phyloP scores from a whole-genome alignment of 1,140 invertebrate genomes.

The Sitobion miscanthi region DNA sequence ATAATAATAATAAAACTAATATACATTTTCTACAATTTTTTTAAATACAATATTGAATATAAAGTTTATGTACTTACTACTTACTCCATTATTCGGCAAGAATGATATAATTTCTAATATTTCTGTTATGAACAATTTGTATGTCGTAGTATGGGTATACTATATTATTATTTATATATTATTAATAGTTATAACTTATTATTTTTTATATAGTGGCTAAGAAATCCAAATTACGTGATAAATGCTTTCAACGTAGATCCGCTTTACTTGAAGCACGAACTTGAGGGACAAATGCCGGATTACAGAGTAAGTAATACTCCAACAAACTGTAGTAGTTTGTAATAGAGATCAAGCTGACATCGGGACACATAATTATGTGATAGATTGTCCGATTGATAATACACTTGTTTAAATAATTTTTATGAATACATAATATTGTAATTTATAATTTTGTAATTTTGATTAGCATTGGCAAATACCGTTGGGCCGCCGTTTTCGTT shows the following conservation, averaged over 20 bases:
- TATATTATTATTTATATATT: neutral
- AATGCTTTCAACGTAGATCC: constrained; percentile 97
- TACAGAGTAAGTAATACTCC: constrained; percentile 72
- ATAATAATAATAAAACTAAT: neutral
- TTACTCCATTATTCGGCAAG: neutral
- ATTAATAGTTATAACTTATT: neutral
- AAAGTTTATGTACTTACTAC: neutral
- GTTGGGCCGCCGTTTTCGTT: constrained; percentile 89
- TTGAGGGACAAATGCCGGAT: constrained; percentile 87
- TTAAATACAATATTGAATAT: neutral
- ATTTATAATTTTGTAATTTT: neutral
- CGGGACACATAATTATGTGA: neutral
- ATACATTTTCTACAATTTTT: neutral
- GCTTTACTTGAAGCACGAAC: constrained; percentile 89
- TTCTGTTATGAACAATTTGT: neutral
- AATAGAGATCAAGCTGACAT: neutral
- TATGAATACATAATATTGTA: neutral
- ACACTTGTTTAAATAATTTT: neutral
- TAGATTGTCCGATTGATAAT: neutral
- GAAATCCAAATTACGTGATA: constrained; percentile 87
- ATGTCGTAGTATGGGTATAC: neutral
- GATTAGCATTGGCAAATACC: constrained; percentile 95
- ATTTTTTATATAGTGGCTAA: constrained; percentile 69
- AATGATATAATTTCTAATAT: neutral
- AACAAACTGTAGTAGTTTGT: neutral